Evolutionary conservation across 2,113 vertebrate genomes (phyloP).

Genomic region (Indicator indicator): DNA sequence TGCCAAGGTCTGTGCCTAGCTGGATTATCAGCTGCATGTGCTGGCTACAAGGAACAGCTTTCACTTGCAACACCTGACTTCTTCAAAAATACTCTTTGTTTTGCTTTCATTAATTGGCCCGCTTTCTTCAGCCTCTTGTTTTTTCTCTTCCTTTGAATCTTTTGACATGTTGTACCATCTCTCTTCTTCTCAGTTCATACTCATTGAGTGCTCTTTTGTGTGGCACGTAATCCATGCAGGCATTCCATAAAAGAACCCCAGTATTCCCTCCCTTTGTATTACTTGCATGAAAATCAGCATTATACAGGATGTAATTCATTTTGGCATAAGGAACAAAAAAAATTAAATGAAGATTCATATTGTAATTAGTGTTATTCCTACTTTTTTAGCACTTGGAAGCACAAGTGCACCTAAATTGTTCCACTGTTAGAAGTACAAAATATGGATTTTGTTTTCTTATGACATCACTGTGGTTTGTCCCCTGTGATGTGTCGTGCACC

Average conservation of each 20-base stretch:
- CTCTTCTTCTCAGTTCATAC: background rate
- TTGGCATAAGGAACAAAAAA: slow-evolving; percentile 9
- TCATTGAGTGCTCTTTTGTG: slow-evolving; percentile 10
- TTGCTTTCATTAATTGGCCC: slow-evolving; percentile 45
- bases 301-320: slow-evolving; percentile 16
- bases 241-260: slow-evolving; percentile 26
- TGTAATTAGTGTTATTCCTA: background rate
- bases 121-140: slow-evolving; percentile 3
- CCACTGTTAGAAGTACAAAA: background rate
- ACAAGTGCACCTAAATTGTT: background rate
- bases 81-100: slow-evolving; percentile 46
- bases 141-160: slow-evolving; percentile 10
- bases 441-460: background rate
- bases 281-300: slow-evolving; percentile 44
- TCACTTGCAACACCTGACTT: slow-evolving; percentile 59
- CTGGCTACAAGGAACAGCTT: slow-evolving; percentile 40
- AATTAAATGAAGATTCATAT: slow-evolving; percentile 22
- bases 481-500: background rate
- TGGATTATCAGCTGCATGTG: slow-evolving; percentile 36
- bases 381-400: background rate
- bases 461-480: background rate
- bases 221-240: slow-evolving; percentile 21
- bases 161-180: background rate
- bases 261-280: background rate
- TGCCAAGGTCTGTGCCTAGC: slow-evolving; percentile 30